phyloP scores from a whole-genome alignment of 2,113 vertebrate genomes.

The Anthoscopus minutus region DNA sequence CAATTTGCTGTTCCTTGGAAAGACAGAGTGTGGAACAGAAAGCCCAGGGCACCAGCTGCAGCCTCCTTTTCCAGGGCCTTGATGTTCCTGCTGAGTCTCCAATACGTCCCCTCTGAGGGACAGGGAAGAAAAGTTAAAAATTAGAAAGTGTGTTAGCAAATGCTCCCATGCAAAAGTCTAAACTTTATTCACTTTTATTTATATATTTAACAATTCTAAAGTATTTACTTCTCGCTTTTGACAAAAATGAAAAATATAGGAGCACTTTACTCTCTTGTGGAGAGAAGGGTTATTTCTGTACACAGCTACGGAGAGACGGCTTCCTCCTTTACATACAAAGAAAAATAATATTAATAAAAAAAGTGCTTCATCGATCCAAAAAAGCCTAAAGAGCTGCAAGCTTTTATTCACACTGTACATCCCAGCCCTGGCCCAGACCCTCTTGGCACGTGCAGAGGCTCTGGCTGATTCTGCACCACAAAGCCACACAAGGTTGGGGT shows the following conservation, averaged over 20 bases:
- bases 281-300: slow-evolving; percentile 71
- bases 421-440: slow-evolving; percentile 68
- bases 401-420: slow-evolving; percentile 79
- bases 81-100: neutral
- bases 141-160: slow-evolving; percentile 47
- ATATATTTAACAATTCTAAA: slow-evolving; percentile 82
- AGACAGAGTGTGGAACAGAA: neutral
- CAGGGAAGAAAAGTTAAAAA: neutral
- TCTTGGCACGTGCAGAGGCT: slow-evolving; percentile 60
- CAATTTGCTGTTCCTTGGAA: neutral
- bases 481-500: neutral
- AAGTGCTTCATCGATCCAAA: slow-evolving; percentile 78
- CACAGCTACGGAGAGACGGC: slow-evolving; percentile 67
- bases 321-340: slow-evolving; percentile 78
- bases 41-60: neutral
- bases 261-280: slow-evolving; percentile 68
- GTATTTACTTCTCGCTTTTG: slow-evolving; percentile 78
- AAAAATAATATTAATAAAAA: slow-evolving; percentile 78
- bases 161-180: slow-evolving; percentile 72
- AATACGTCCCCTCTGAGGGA: rapidly evolving
- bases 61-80: neutral
- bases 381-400: slow-evolving; percentile 77
- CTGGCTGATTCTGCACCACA: neutral
- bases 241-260: slow-evolving; percentile 80
- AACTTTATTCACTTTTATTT: slow-evolving; percentile 83